Percentiles rank a stretch among this genome's conserved stretches.
These are phyloP conservation scores for Sinocyclocheilus grahami DNA, from an alignment of 2,113 vertebrate genomes.

Conservation along the genomic window DNA sequence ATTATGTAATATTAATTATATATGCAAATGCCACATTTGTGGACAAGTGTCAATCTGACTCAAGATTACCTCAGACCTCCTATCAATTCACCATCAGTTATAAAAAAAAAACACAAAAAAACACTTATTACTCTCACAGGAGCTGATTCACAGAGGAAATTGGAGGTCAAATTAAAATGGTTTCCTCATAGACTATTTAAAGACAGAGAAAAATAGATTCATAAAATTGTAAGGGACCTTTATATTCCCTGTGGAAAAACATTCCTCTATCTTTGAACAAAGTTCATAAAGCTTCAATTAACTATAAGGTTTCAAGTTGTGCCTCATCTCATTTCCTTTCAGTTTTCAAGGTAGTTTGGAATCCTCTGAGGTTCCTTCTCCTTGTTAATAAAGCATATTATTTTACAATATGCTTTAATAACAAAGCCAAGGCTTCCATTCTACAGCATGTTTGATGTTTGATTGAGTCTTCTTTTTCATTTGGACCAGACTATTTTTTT, in stretches of 20 bases:
- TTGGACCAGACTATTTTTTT: background rate
- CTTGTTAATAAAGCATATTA: conserved; percentile 13
- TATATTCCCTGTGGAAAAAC: conserved; percentile 69
- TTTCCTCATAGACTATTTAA: conserved; percentile 66
- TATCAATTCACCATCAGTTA: conserved; percentile 76
- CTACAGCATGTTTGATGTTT: background rate
- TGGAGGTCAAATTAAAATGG: conserved; percentile 78
- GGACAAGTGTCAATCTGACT: conserved; percentile 62
- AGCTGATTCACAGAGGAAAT: conserved; percentile 70
- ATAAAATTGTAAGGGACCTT: conserved; percentile 64
- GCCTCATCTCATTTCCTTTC: conserved; percentile 63
- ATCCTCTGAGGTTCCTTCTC: conserved; percentile 65
- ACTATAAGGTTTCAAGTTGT: conserved; percentile 69
- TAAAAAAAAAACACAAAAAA: conserved; percentile 53
- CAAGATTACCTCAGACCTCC: conserved; percentile 57
- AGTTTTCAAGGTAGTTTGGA: conserved; percentile 64
- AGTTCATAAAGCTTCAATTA: conserved; percentile 78
- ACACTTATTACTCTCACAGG: conserved; percentile 71
- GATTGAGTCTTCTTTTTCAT: conserved; percentile 13
- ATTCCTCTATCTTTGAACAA: conserved; percentile 69
- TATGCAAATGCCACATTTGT: conserved; percentile 59
- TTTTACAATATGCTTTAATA: background rate
- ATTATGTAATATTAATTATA: background rate
- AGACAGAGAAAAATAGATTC: conserved; percentile 69
- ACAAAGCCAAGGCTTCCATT: conserved; percentile 16